phyloP scores from a whole-genome alignment of 2,797 vertebrate species.

The Nannoperca australis region DNA sequence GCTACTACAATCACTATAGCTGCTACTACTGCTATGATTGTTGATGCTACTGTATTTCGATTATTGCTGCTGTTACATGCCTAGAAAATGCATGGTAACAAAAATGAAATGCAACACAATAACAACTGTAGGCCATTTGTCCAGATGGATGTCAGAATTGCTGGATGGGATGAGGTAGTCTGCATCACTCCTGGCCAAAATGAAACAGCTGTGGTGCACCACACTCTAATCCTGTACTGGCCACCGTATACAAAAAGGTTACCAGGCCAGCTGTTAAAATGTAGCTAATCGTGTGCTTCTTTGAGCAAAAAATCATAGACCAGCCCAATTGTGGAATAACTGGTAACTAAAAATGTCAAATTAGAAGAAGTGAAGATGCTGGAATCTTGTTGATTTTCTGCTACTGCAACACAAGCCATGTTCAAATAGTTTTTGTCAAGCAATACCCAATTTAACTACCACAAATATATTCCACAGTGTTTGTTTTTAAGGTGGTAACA shows the following conservation, averaged over 20 bases:
- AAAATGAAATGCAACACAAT: constrained; percentile 15
- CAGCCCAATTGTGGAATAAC: constrained; percentile 13
- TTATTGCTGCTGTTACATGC: neutral
- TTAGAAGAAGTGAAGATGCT: constrained; percentile 1
- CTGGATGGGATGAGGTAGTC: constrained; percentile 9
- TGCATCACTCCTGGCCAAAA: constrained; percentile 28
- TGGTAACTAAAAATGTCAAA: constrained; percentile 12
- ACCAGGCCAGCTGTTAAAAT: constrained; percentile 56
- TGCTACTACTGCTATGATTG: neutral
- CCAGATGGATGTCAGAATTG: constrained; percentile 47
- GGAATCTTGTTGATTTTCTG: constrained; percentile 17
- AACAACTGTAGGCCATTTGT: constrained; percentile 18
- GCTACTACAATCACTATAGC: too few species aligned
- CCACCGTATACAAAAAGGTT: constrained; percentile 46
- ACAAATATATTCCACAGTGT: neutral
- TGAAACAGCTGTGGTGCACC: constrained; percentile 51
- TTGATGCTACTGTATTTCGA: neutral
- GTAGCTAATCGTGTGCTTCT: constrained; percentile 39
- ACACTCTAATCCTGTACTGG: constrained; percentile 38
- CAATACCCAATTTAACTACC: constrained; percentile 6
- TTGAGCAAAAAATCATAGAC: neutral
- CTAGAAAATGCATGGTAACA: neutral
- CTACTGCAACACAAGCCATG: constrained; percentile 4
- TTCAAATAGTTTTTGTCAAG: neutral
- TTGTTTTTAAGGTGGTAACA: neutral